Conservation (phyloP, 2,113 vertebrate species). For the Egretta garzetta region DNA sequence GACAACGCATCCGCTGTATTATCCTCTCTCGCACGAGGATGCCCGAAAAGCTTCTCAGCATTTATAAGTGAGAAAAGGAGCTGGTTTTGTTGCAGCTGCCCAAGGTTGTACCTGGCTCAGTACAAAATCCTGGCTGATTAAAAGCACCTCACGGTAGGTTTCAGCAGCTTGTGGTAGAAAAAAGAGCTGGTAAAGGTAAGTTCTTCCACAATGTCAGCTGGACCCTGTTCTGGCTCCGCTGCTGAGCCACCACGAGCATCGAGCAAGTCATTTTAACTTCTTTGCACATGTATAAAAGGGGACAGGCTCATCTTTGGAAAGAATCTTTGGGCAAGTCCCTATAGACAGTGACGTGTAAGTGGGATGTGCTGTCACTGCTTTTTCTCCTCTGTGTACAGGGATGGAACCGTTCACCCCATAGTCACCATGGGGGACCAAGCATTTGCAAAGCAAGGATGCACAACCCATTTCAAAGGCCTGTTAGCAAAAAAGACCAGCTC, state of each 20-base stretch:
- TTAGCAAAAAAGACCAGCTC: neutral
- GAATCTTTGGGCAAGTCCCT: neutral
- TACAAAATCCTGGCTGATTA: neutral
- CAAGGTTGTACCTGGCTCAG: neutral
- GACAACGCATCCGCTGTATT: neutral
- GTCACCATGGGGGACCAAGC: accelerated
- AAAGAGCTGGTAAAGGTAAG: neutral
- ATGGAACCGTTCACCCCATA: neutral
- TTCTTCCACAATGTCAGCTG: neutral
- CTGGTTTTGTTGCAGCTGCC: neutral
- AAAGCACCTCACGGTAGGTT: neutral
- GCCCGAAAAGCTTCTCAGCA: neutral
- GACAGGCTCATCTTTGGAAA: neutral
- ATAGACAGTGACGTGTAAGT: neutral
- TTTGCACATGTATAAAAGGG: neutral
- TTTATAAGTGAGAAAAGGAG: neutral
- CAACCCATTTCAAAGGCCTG: neutral
- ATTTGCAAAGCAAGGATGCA: neutral
- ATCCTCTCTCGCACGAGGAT: neutral
- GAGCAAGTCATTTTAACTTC: neutral
- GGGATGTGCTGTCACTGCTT: neutral
- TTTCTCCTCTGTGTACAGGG: neutral
- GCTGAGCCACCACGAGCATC: neutral
- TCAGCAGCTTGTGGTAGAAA: neutral
- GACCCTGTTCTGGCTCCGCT: neutral